Evolutionary conservation across 1,140 invertebrate genomes (phyloP), one percentile per base, ranked within the genome.

Genomic region (Ips nitidus): DNA sequence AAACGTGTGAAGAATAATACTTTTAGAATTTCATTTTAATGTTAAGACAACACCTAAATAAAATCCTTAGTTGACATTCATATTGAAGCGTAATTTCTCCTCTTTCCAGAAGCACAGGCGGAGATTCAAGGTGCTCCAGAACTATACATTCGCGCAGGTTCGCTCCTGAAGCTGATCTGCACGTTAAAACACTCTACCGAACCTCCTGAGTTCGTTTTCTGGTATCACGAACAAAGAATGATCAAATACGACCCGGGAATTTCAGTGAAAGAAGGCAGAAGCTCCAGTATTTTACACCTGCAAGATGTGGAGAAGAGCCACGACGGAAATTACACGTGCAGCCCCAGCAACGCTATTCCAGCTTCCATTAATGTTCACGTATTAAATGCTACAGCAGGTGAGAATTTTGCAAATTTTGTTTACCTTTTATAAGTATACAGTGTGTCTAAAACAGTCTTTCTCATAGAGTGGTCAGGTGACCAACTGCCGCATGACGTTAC

Each of bases 151-250:
- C 87, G 90, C 75, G 87, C 88, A 74, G 90, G 90, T 37, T 91
- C 89, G 37, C 87, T 86, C 61, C 81, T 93, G 64, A 84, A 87
- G 56, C 79, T 93, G 66, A 87, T 90, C 74, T 93, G 91, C 80
- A 86, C 87, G 73, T 82, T 92, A 50, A 86, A 84, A 74, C 85
- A 88, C 52, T 88, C 88, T 47, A 91, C 90, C 7, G 90, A 91
- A 77, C 84, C 88, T 55, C 90, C 91, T 1, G 82, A 87, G n/a
- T 92, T 87, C 81, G 89, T 92, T 50, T 92, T 92, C 81, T 93
- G 91, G 91, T 91, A 89, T 79, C 89, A 90, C 77, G 86, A 90
- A 74, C 84, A 84, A 61, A 84, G 85, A 68, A 90, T 91, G 88
- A 89, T 90, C 73, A 90, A 90, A 77, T 91, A 90, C 79, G 88